Percentiles rank a stretch among this genome's conserved stretches.
Evolutionary conservation across 2,888 invertebrate species (phyloP).

Genomic region (Tipula lateralis): DNA sequence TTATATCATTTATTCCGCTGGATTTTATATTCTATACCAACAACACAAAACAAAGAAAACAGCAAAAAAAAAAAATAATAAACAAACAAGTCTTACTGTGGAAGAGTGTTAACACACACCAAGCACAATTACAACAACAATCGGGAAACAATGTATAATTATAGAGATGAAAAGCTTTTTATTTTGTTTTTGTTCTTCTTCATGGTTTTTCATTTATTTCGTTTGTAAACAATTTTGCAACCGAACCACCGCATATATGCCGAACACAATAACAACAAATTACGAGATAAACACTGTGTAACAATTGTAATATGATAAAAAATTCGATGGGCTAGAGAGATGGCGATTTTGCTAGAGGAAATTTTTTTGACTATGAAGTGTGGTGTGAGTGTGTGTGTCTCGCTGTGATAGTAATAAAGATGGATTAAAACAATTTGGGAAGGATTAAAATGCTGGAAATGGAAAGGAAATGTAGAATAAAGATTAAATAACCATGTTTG

Average conservation of each 20-base stretch:
- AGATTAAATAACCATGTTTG: background rate
- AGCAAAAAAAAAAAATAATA: background rate
- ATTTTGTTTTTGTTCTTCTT: too few relatives aligned
- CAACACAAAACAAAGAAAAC: background rate
- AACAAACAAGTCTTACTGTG: background rate
- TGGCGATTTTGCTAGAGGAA: background rate
- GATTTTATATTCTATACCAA: background rate
- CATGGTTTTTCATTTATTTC: constrained; percentile 12
- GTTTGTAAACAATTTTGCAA: constrained; percentile 11
- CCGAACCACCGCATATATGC: background rate
- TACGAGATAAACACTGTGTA: background rate
- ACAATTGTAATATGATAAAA: background rate
- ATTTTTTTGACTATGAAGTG: background rate
- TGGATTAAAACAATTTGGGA: background rate
- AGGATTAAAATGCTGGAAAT: background rate
- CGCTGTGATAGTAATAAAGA: background rate
- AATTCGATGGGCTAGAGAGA: background rate
- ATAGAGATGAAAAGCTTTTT: constrained; percentile 14
- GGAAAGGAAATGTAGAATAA: background rate
- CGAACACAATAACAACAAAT: background rate
- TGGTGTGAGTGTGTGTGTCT: too few relatives aligned
- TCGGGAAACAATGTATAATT: background rate
- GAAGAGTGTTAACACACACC: constrained; percentile 11
- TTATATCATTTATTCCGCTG: constrained; percentile 11
- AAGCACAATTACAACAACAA: background rate